Evolutionary conservation across 2,113 vertebrate species (phyloP).

Genomic region (Apodemus speciosus): DNA sequence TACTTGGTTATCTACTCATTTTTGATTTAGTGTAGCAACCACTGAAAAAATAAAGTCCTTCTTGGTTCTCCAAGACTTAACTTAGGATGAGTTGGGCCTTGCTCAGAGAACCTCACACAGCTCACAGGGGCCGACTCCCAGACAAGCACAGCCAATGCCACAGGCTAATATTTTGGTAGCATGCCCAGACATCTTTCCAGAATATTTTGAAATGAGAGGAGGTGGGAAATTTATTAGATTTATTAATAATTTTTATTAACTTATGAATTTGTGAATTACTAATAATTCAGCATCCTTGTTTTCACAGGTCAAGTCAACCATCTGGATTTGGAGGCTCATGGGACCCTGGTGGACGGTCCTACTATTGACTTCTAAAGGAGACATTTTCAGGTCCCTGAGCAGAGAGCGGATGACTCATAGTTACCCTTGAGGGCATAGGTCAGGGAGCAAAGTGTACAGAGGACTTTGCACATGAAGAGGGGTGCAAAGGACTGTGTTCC

Average conservation of each 20-base stretch:
- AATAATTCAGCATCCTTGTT: not conserved
- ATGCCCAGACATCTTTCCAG: rapidly evolving
- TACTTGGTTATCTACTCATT: not conserved
- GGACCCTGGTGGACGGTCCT: too few species aligned
- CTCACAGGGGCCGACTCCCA: not conserved
- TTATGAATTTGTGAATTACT: too few species aligned
- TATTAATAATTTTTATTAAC: too few species aligned
- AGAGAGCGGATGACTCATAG: not conserved
- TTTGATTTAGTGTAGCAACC: not conserved
- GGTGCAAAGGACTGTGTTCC: not conserved
- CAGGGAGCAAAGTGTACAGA: not conserved
- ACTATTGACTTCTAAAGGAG: not conserved
- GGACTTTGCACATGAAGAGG: not conserved
- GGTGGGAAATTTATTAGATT: too few species aligned
- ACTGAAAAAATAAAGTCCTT: not conserved
- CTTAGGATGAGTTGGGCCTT: not conserved
- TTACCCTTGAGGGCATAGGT: not conserved
- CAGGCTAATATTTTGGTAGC: not conserved
- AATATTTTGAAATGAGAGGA: not conserved
- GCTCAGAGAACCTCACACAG: too few species aligned
- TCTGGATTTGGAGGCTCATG: too few species aligned
- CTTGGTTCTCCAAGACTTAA: not conserved
- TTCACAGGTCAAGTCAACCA: not conserved
- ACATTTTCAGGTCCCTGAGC: not conserved
- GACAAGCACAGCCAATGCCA: not conserved